Evolutionary conservation across 2,113 vertebrate genomes (phyloP).

Genomic region (Vulpes ferrilata): DNA sequence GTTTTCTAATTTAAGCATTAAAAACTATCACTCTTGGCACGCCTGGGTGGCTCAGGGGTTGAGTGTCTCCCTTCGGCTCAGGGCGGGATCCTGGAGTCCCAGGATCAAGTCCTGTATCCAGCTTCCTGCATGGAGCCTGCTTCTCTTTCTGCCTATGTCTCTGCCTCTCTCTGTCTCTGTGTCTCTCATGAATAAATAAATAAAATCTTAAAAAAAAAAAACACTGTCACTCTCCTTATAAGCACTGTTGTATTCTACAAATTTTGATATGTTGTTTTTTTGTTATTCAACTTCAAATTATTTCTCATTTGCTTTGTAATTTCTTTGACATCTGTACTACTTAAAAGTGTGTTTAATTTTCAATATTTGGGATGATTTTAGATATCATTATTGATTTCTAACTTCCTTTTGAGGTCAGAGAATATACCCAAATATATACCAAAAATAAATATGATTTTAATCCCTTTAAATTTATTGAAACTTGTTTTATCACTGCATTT

Average conservation of each 20-base stretch:
- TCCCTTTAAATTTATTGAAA: conserved; percentile 18
- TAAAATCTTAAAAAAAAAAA: no score
- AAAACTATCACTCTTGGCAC: conserved; percentile 1
- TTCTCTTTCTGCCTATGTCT: no score
- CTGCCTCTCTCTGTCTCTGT: no score
- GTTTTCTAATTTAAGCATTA: conserved; percentile 9
- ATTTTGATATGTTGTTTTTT: conserved; percentile 54
- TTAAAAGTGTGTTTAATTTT: conserved; percentile 41
- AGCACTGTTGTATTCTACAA: not conserved
- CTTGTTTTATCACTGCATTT: not conserved
- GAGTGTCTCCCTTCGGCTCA: no score
- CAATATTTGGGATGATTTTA: not conserved
- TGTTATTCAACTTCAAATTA: conserved; percentile 40
- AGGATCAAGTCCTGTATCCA: no score
- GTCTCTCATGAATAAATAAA: no score
- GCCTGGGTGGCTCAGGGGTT: no score
- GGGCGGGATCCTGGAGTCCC: no score
- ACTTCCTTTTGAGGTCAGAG: conserved; percentile 45
- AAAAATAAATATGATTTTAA: not conserved
- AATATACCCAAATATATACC: not conserved
- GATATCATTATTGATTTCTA: conserved; percentile 5
- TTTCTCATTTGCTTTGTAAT: conserved; percentile 35
- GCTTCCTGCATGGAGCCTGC: no score
- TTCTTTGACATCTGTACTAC: not conserved
- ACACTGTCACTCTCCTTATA: conserved; percentile 3